These are phyloP conservation scores for Labrus mixtus DNA, from an alignment of 2,113 vertebrate genomes.

Conservation along the genomic window DNA sequence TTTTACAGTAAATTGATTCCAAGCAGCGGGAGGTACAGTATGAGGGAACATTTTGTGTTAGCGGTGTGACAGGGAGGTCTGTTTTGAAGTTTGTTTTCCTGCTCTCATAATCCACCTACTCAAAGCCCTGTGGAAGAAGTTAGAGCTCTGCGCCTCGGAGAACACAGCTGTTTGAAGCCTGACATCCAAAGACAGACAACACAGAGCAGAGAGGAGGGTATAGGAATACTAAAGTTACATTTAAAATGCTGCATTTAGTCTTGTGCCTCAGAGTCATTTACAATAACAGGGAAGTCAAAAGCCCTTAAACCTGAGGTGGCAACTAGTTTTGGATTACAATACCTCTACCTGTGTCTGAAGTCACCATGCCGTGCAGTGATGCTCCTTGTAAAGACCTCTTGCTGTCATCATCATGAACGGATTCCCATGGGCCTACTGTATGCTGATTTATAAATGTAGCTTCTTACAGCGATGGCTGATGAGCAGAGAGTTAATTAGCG, in stretches of 20 bases:
- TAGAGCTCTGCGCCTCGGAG: slow-evolving; percentile 29
- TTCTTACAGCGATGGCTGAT: slow-evolving; percentile 47
- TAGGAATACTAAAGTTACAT: slow-evolving; percentile 36
- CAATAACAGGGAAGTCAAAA: slow-evolving; percentile 10
- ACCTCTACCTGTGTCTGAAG: background rate
- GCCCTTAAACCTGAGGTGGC: background rate
- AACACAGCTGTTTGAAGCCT: slow-evolving; percentile 63
- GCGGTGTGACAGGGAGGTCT: slow-evolving; percentile 52
- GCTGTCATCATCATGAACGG: slow-evolving; percentile 6
- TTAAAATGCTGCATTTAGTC: slow-evolving; percentile 36
- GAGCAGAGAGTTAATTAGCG: slow-evolving; percentile 70
- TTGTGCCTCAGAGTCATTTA: slow-evolving; percentile 15
- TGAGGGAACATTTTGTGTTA: slow-evolving; percentile 38
- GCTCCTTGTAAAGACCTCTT: slow-evolving; percentile 7
- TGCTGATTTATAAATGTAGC: slow-evolving; percentile 28
- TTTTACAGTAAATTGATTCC: slow-evolving; percentile 53
- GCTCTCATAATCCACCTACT: slow-evolving; percentile 70
- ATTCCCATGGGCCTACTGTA: slow-evolving; percentile 30
- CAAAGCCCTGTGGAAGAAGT: slow-evolving; percentile 57
- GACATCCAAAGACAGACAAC: slow-evolving; percentile 42
- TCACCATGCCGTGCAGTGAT: background rate
- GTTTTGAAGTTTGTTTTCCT: slow-evolving; percentile 78
- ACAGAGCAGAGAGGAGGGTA: slow-evolving; percentile 10
- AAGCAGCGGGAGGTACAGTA: slow-evolving; percentile 47
- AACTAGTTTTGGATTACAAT: slow-evolving; percentile 5